These are phyloP conservation scores for Petaurus breviceps DNA, from an alignment of 2,113 vertebrate genomes.

Conservation along the genomic window DNA sequence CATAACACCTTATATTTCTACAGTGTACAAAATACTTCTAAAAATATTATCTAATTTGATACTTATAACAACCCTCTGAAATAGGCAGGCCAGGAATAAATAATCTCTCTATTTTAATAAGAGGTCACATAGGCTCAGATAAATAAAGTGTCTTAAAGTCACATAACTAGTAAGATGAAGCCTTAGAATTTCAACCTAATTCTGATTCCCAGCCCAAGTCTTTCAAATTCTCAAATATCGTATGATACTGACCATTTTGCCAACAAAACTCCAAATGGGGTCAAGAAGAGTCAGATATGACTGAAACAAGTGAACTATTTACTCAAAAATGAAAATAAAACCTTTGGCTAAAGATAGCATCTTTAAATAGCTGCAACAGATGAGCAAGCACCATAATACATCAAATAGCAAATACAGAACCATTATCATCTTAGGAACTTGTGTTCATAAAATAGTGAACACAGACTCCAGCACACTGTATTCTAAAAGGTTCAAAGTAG, in stretches of 20 bases:
- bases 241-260: background rate
- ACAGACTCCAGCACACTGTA: constrained; percentile 73
- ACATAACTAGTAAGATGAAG: background rate
- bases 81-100: background rate
- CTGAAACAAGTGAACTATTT: background rate
- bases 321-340: background rate
- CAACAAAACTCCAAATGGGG: background rate
- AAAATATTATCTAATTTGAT: background rate
- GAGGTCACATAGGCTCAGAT: background rate
- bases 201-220: background rate
- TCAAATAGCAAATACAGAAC: constrained; percentile 72
- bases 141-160: background rate
- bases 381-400: constrained; percentile 60
- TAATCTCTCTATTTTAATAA: background rate
- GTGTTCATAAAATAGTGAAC: constrained; percentile 61
- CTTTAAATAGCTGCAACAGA: constrained; percentile 80
- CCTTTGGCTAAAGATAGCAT: constrained; percentile 71
- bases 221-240: background rate
- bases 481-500: constrained; percentile 77
- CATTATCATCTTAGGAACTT: constrained; percentile 65
- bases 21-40: background rate
- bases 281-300: background rate
- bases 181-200: background rate
- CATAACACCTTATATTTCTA: background rate
- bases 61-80: background rate